These are phyloP conservation scores for Patiria miniata DNA, from an alignment of 35 echinoderm and acorn worm species.

Conservation along the genomic window DNA sequence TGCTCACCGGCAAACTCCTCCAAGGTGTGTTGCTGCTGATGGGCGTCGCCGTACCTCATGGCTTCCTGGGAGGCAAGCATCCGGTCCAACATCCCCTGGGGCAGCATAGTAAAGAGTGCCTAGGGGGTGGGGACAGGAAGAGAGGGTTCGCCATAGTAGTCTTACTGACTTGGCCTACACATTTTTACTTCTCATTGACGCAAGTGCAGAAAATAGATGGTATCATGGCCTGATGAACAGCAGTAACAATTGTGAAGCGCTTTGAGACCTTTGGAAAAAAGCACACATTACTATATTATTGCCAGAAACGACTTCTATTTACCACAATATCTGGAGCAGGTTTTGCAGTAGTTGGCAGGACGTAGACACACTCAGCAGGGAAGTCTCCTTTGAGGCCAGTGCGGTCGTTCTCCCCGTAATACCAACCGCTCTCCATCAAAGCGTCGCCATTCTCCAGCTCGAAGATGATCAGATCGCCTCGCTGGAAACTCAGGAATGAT, in stretches of 20 bases:
- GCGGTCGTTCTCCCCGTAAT: slow-evolving; percentile 88
- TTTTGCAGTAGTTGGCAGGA: slow-evolving; percentile 87
- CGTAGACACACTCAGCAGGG: slow-evolving; percentile 89
- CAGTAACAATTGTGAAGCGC: too few species aligned
- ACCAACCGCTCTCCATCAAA: slow-evolving; percentile 83
- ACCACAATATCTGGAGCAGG: slow-evolving; percentile 89
- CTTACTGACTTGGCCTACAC: too few species aligned
- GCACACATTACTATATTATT: too few species aligned
- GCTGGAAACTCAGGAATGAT: slow-evolving; percentile 88
- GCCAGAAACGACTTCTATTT: too few species aligned
- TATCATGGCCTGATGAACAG: too few species aligned
- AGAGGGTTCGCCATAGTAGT: too few species aligned
- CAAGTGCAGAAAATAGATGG: too few species aligned
- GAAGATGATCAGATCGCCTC: slow-evolving; percentile 91
- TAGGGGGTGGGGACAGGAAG: slow-evolving; percentile 4
- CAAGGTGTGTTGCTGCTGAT: slow-evolving; percentile 80
- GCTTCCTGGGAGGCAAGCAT: slow-evolving; percentile 63
- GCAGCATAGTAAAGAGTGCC: slow-evolving; percentile 94
- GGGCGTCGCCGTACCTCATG: slow-evolving; percentile 37
- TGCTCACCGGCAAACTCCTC: slow-evolving; percentile 95
- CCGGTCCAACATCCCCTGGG: slow-evolving; percentile 72
- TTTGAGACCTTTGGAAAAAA: too few species aligned
- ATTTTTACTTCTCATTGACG: too few species aligned
- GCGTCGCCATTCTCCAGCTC: slow-evolving; percentile 92
- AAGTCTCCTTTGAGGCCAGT: slow-evolving; percentile 90